Base-by-base conservation (phyloP, 2,888 invertebrate species). In the Thera obeliscata region DNA sequence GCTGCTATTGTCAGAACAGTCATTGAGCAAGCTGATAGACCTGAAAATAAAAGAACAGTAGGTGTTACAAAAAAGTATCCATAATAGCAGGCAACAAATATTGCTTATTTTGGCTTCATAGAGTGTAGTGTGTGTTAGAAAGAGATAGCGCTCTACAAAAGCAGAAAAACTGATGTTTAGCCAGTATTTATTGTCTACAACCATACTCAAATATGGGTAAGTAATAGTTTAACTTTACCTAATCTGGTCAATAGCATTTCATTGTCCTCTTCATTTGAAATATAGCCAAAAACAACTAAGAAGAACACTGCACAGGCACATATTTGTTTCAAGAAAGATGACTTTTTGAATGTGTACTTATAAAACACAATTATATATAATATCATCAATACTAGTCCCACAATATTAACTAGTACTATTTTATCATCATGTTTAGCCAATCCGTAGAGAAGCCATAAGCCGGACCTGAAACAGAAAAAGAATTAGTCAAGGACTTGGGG, bases 1-100 rank as follows among this genome's bases (percentile, higher is more conserved):
- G 98, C 96, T 35, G 96, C 97, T 83, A 98, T 96, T 79, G 97
- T 97, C 70, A 97, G 80, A 61, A 98, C 94, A 0, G 98, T 97
- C 58, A 97, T 93, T 38, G 95, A 85, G 86, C 97, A 96, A 76
- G 97, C 96, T 59, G 95, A 82, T 49, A 95, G 83, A 60, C 95
- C 95, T 95, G 84, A 36, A 93, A 90, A 33, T n/a, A 11, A 55
- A 41, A 8, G 2, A 56, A 43, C 12, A 50, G 43, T 43, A 43
- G 6, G 43, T 46, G 3, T 6, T 38, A 38, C 38, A 6, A 38
- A 38, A 6, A 38, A 9, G 43, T 46, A 41, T 41, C 0, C 7
- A 41, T 41, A 41, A 3, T 5, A 7, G 5, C 4, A 38, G 6
- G 6, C 41, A 41, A 41, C 41, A 41, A 41, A 41, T 5, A 41